Evolutionary conservation across 2,888 invertebrate species (phyloP).

Genomic region (Microplitis manilae): DNA sequence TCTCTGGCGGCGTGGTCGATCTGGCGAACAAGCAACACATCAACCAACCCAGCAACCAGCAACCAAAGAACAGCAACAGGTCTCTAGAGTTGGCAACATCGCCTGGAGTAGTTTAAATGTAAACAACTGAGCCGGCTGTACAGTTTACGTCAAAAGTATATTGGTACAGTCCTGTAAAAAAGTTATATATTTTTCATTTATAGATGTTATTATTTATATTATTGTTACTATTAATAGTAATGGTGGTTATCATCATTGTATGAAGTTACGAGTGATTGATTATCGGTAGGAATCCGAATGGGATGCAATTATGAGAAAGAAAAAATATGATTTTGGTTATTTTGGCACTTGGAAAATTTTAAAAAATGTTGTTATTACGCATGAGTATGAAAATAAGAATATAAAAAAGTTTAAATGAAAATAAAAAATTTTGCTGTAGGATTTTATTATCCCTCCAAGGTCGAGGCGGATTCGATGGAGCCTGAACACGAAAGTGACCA

Average conservation of each 20-base stretch:
- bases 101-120: conserved; percentile 66
- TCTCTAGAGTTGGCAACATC: conserved; percentile 67
- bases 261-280: too few relatives aligned
- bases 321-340: too few relatives aligned
- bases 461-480: conserved; percentile 62
- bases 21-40: conserved; percentile 8
- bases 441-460: conserved; percentile 66
- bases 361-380: too few relatives aligned
- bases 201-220: neutral
- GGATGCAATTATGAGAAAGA: too few relatives aligned
- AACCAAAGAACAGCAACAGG: conserved; percentile 61
- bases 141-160: conserved; percentile 51
- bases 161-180: neutral
- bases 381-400: neutral
- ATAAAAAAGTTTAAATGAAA: conserved; percentile 40
- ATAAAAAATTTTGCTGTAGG: conserved; percentile 53
- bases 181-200: neutral
- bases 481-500: conserved; percentile 53
- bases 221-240: neutral
- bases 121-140: conserved; percentile 67
- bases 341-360: too few relatives aligned
- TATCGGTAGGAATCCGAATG: too few relatives aligned
- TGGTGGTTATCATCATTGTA: too few relatives aligned
- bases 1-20: conserved; percentile 48
- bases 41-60: neutral